Evolutionary conservation across 2,797 vertebrate species (phyloP).

Genomic region (Melanitta fusca): DNA sequence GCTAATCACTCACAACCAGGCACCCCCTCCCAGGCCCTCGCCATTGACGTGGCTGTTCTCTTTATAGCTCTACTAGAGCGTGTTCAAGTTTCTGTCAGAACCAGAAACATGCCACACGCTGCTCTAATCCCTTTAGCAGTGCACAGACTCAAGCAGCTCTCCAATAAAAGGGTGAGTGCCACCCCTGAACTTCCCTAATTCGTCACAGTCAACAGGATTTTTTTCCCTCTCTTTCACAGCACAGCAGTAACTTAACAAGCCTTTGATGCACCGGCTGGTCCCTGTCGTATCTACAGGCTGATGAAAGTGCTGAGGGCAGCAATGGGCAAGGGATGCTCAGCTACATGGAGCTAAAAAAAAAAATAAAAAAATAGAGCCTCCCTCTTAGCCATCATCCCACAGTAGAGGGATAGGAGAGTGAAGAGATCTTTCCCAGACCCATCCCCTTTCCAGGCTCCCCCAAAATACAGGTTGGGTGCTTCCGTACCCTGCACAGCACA

Average conservation of each 20-base stretch:
- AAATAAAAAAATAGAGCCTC: background rate
- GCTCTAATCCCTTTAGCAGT: constrained; percentile 68
- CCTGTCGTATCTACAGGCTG: background rate
- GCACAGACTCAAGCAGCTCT: constrained; percentile 51
- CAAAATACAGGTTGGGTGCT: background rate
- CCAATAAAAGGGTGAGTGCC: constrained; percentile 62
- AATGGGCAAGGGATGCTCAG: background rate
- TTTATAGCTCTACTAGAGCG: constrained; percentile 62
- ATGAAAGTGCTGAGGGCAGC: constrained; percentile 35
- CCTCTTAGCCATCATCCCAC: background rate
- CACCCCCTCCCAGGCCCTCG: background rate
- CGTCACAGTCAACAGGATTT: constrained; percentile 71
- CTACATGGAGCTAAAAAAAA: background rate
- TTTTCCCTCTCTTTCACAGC: constrained; percentile 55
- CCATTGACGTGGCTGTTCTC: constrained; percentile 31
- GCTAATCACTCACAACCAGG: constrained; percentile 43
- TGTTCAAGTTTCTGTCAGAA: constrained; percentile 72
- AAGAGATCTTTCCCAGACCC: background rate
- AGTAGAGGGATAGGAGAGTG: background rate
- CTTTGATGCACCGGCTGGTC: constrained; percentile 55
- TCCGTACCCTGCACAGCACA: background rate
- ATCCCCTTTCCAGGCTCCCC: background rate
- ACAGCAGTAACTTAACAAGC: constrained; percentile 63
- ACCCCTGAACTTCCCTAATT: constrained; percentile 68
- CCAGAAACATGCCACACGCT: constrained; percentile 68